Percentiles rank a stretch among this genome's conserved stretches.
Evolutionary conservation across 1,140 invertebrate species (phyloP).

Genomic region (Pteromalus puparum): DNA sequence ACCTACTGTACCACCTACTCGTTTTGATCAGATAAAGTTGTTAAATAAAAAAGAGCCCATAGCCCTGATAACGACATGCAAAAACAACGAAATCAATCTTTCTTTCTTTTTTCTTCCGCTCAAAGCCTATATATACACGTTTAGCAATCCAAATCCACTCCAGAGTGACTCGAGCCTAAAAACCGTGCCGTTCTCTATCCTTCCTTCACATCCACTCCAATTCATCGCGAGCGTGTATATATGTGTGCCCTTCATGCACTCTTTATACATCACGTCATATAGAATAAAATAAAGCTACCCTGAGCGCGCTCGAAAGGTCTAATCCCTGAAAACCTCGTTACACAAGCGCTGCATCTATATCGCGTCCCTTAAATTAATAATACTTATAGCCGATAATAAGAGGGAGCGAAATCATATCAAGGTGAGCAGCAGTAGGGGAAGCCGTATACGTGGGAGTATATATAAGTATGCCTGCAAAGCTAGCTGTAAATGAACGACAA

Average conservation of each 20-base stretch:
- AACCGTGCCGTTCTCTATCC: background rate
- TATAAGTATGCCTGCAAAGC: background rate
- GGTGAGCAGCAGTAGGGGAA: background rate
- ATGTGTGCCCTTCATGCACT: too few relatives aligned
- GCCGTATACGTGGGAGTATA: background rate
- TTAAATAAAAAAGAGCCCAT: background rate
- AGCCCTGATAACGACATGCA: background rate
- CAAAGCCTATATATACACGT: too few relatives aligned
- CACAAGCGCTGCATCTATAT: too few relatives aligned
- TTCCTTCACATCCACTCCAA: background rate
- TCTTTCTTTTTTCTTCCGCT: too few relatives aligned
- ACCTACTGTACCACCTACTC: background rate
- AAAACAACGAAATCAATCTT: background rate
- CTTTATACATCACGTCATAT: background rate
- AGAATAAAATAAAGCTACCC: background rate
- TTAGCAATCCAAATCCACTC: background rate
- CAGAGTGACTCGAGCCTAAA: background rate
- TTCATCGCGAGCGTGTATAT: too few relatives aligned
- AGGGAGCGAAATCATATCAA: background rate
- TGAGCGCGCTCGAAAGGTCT: background rate
- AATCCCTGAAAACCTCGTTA: background rate
- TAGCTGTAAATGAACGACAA: background rate
- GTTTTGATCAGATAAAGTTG: too few relatives aligned
- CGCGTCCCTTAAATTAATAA: background rate
- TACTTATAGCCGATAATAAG: too few relatives aligned